phyloP scores from a whole-genome alignment of 2,113 vertebrate species.

The Cebus imitator region DNA sequence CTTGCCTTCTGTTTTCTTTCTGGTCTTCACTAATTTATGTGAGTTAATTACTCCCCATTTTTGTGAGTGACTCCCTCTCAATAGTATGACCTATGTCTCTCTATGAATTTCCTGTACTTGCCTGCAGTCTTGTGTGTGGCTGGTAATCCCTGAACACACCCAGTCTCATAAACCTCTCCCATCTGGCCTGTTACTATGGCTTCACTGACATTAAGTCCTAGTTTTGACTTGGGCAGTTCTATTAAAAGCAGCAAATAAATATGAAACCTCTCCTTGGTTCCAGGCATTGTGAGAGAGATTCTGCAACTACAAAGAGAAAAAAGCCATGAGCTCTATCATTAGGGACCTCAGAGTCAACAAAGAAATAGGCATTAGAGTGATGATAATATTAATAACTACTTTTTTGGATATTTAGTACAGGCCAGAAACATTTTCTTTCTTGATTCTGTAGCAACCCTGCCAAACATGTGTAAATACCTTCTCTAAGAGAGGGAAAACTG shows the following conservation, averaged over 20 bases:
- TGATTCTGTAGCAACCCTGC: not conserved
- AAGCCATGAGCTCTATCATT: not conserved
- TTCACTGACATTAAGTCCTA: not conserved
- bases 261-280: not conserved
- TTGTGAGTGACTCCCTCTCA: not conserved
- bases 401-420: not conserved
- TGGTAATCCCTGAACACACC: not conserved
- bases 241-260: slow-evolving; percentile 40
- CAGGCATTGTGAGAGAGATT: not conserved
- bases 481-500: not conserved
- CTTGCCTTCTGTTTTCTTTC: not conserved
- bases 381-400: not conserved
- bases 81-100: not conserved
- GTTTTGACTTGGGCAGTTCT: not conserved
- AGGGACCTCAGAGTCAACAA: not conserved
- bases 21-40: not conserved
- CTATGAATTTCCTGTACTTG: not conserved
- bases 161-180: not conserved
- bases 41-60: not conserved
- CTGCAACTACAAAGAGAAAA: not conserved
- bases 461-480: not conserved
- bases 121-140: not conserved
- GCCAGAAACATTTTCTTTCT: not conserved
- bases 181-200: not conserved
- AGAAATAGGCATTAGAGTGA: not conserved